A percentile compares a stretch with the other conserved stretches of the same genome.
Evolutionary conservation across 2,113 vertebrate species (phyloP).

Genomic region (Psilopsiagon aymara): DNA sequence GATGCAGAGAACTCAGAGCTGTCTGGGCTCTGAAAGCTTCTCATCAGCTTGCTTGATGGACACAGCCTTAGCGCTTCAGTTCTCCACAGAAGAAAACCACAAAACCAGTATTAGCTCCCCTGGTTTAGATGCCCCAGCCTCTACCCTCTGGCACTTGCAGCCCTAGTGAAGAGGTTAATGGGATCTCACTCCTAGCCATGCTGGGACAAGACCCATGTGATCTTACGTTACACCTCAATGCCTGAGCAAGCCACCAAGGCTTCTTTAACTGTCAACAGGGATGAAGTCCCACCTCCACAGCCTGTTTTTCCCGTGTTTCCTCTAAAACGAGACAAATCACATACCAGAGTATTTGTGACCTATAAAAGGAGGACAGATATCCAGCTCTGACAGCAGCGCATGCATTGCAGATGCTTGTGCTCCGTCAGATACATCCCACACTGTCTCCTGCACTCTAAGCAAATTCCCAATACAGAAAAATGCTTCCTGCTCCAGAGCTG

Average conservation of each 20-base stretch:
- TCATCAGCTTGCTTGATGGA: neutral
- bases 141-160: neutral
- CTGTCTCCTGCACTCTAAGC: neutral
- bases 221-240: accelerated
- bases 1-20: neutral
- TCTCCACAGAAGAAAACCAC: neutral
- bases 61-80: neutral
- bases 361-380: neutral
- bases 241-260: neutral
- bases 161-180: neutral
- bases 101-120: neutral
- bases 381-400: neutral
- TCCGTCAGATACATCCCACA: neutral
- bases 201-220: neutral
- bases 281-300: neutral
- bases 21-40: neutral
- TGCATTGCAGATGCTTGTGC: neutral
- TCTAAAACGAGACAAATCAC: neutral
- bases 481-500: neutral
- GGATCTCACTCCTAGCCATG: neutral
- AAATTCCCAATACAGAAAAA: neutral
- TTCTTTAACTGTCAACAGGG: neutral
- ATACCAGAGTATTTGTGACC: neutral
- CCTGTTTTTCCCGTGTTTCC: neutral
- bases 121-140: neutral